Base-by-base conservation (phyloP, 2,888 invertebrate species). In the Andrena praecox region DNA sequence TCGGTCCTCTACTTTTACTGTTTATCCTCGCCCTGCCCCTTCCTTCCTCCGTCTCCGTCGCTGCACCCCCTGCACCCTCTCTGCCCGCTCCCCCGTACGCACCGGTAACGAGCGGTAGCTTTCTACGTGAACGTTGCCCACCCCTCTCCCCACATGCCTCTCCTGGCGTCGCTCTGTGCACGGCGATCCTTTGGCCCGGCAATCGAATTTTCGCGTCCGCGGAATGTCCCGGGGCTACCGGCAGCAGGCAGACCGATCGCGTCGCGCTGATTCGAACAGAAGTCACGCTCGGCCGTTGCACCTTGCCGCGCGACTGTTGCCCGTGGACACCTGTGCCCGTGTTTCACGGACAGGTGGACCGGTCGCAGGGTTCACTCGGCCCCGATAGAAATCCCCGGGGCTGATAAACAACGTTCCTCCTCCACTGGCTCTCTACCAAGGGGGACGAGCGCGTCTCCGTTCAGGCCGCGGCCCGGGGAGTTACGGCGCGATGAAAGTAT, bases 261-360 rank as follows among this genome's bases (percentile, higher is more conserved):
- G 31, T 24, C 63, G 48, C 60, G 59, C 56, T 12, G 71, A 75
- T 82, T 59, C 74, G 67, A 71, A 33, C 64, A 62, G 50, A 71
- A 79, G 66, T 77, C 72, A 68, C 67, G 80, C 69, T 77, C 83
- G 85, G 83, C 52, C 85, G 76, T 87, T 87, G 85, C 85, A 87
- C 87, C 80, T 87, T 81, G 87, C 74, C 73, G 60, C 62, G 60
- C 69, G 80, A 67, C 84, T 62, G 69, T 35, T 50, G 56, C 59
- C 56, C 69, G 42, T 52, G 62, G 73, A 75, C 84, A 84, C 77
- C 84, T 84, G 83, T 84, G 68, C 72, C 66, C 48, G 71, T 56
- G 56, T 59, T 72, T 64, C 62, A 72, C 62, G 66, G 80, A 75
- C 80, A 84, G 79, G 83, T 83, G 84, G 60, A 64, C 68, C 60